These are phyloP conservation scores for Homarus gammarus DNA, from an alignment of 2,888 invertebrate genomes.

Conservation along the genomic window DNA sequence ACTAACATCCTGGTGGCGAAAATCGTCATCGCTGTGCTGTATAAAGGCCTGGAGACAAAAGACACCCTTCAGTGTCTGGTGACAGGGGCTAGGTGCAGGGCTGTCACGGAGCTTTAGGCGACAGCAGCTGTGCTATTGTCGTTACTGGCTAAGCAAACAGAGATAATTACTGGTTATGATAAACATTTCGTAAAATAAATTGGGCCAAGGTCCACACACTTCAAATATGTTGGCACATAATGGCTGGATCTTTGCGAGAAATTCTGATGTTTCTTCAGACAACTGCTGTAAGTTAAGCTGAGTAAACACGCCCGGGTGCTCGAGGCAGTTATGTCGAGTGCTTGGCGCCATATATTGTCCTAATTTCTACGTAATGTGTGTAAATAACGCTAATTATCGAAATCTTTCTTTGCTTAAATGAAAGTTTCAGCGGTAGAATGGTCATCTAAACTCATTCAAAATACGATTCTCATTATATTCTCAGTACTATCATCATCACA, in stretches of 20 bases:
- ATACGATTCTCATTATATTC: slow-evolving; percentile 15
- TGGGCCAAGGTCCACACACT: background rate
- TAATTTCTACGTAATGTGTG: slow-evolving; percentile 18
- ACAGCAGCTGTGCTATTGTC: background rate
- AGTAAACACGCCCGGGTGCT: slow-evolving; percentile 10
- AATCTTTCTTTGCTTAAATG: slow-evolving; percentile 27
- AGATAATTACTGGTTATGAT: background rate
- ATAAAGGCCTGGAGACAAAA: no score
- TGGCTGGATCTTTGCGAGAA: background rate
- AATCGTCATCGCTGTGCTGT: no score
- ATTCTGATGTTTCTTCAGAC: background rate
- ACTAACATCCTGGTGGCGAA: no score
- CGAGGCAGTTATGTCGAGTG: background rate
- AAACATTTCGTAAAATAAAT: background rate
- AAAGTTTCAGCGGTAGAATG: slow-evolving; percentile 13
- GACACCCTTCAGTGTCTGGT: no score
- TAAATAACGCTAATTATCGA: slow-evolving; percentile 28
- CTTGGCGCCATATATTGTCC: slow-evolving; percentile 17
- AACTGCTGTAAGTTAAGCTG: background rate
- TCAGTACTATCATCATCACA: background rate
- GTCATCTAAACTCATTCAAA: slow-evolving; percentile 31
- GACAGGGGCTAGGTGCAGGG: background rate
- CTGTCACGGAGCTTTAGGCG: background rate
- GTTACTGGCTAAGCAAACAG: background rate
- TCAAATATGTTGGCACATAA: background rate